Evolutionary conservation across 2,888 invertebrate species (phyloP).

Genomic region (Keiferia lycopersicella): DNA sequence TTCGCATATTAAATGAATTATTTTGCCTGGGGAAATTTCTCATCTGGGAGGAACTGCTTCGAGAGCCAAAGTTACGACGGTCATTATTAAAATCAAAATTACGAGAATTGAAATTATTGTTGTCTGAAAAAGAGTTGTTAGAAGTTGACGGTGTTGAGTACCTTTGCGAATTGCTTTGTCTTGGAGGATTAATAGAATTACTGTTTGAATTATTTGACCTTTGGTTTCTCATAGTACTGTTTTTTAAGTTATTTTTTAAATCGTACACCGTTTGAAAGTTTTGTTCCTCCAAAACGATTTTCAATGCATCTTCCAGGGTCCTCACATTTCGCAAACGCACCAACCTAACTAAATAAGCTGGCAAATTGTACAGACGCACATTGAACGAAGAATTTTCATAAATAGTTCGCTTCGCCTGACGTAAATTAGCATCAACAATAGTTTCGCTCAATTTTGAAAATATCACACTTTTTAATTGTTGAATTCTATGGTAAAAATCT

Average conservation of each 20-base stretch:
- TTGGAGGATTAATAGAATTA: background rate
- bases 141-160: background rate
- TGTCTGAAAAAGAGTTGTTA: background rate
- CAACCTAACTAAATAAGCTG: conserved; percentile 29
- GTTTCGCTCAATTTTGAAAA: conserved; percentile 29
- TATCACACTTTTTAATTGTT: conserved; percentile 30
- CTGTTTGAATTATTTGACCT: no score
- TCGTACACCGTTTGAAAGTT: conserved; percentile 26
- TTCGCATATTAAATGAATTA: background rate
- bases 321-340: conserved; percentile 25
- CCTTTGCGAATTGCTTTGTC: background rate
- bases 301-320: conserved; percentile 32
- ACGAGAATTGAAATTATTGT: background rate
- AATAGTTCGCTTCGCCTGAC: conserved; percentile 9
- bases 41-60: no score
- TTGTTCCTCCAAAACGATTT: conserved; percentile 30
- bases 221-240: no score
- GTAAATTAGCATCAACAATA: background rate
- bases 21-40: background rate
- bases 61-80: no score
- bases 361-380: conserved; percentile 32
- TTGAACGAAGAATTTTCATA: conserved; percentile 30
- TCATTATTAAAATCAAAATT: background rate
- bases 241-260: background rate
- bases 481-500: conserved; percentile 33